Base-by-base conservation (phyloP, 1,140 invertebrate species). In the Lordiphosa collinella region DNA sequence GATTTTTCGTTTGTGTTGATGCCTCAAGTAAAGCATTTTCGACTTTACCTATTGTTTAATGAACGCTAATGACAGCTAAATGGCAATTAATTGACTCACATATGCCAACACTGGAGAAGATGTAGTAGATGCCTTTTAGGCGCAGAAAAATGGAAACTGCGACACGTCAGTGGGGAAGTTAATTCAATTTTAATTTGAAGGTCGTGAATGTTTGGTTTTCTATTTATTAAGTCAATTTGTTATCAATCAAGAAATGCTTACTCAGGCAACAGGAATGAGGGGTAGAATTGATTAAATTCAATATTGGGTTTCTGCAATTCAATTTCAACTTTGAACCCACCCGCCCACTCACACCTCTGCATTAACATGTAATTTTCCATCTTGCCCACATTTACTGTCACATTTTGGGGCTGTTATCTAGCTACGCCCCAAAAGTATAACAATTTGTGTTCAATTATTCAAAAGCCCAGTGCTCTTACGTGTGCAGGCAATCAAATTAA, bases 51-150 rank as follows among this genome's bases (percentile, higher is more conserved):
- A 48, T 69, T 22, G 41, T 9, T 50, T 71, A 66, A 72, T 61
- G 43, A 78, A 72, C 36, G 31, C 75, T 80, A 74, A 80, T 57
- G 43, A 55, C 37, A 54, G 47, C 64, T 80, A 80, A 80, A 60
- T 57, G 48, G 29, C 53, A 53, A 80, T 80, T 74, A 80, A 74
- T 80, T 74, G 75, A 54, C 46, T 52, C 35, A 46, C 48, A 32
- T 51, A 57, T 38, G 62, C 31, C 18, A 34, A 43, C 11, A 29
- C 22, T 29, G 11, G 25, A 25, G n/a, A 12, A 25, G 12, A 43
- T 9, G 10, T 44, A 37, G 29, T 38, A 34, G 53, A 10, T n/a
- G 38, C 38, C 40, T 47, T 66, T 56, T 51, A 29, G 46, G 46
- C 11, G 18, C 38, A 34, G 5, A 22, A 29, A 44, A 25, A 44